These are phyloP conservation scores for Mactra quadrangularis DNA, from an alignment of 1,140 invertebrate genomes.

Conservation along the genomic window DNA sequence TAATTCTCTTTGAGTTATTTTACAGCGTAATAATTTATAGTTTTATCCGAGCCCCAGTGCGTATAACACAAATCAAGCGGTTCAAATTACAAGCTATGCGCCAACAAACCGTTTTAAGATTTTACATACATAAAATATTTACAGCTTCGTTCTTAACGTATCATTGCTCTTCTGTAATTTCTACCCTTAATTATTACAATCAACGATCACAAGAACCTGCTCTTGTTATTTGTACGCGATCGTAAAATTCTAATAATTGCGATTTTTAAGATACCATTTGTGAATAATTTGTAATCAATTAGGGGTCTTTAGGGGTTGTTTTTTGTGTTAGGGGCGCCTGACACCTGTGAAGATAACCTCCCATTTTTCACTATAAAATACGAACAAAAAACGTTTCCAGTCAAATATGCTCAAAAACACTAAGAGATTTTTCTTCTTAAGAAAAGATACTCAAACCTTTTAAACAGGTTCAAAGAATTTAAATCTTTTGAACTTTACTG, in stretches of 20 bases:
- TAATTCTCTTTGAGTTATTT: too few relatives aligned
- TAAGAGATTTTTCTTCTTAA: constrained; percentile 7
- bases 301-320: constrained; percentile 22
- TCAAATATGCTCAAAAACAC: constrained; percentile 26
- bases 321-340: not conserved
- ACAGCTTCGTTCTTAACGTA: constrained; percentile 36
- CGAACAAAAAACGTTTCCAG: constrained; percentile 4
- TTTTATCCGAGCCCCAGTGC: not conserved
- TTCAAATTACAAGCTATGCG: constrained; percentile 19
- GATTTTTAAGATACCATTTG: constrained; percentile 17
- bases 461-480: too few relatives aligned
- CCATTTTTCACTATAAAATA: constrained; percentile 4
- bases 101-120: not conserved
- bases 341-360: constrained; percentile 12
- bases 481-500: too few relatives aligned
- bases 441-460: too few relatives aligned
- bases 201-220: constrained; percentile 34
- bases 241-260: constrained; percentile 52
- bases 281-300: constrained; percentile 52
- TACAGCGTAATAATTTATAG: constrained; percentile 45
- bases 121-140: constrained; percentile 59
- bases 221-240: constrained; percentile 24
- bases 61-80: constrained; percentile 20
- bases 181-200: constrained; percentile 2
- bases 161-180: constrained; percentile 26